These are phyloP conservation scores for Andrena flavipes DNA, from an alignment of 2,888 invertebrate species.

Conservation along the genomic window DNA sequence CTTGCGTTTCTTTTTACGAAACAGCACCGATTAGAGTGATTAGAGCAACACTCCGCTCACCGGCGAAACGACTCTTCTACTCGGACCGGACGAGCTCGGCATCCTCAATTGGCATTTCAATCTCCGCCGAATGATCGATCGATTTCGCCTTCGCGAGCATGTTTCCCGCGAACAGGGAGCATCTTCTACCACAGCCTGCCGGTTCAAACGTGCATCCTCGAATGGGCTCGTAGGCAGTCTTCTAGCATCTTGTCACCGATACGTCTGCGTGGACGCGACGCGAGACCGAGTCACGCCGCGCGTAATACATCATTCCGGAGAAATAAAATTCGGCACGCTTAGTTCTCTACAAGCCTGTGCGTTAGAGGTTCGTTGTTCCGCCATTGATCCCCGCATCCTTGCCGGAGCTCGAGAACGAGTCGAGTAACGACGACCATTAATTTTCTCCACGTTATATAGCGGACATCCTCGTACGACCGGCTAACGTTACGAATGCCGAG, in stretches of 20 bases:
- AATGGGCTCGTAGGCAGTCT: slow-evolving; percentile 10
- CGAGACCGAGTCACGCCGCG: slow-evolving; percentile 21
- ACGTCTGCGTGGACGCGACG: slow-evolving; percentile 33
- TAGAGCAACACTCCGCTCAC: not conserved
- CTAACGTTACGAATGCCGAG: slow-evolving; percentile 60
- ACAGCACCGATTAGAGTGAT: not conserved
- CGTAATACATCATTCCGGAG: slow-evolving; percentile 59
- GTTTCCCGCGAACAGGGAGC: slow-evolving; percentile 49
- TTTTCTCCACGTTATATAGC: slow-evolving; percentile 69
- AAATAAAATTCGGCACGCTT: slow-evolving; percentile 67
- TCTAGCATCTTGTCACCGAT: slow-evolving; percentile 62
- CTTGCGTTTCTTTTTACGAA: not conserved
- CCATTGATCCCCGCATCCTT: slow-evolving; percentile 61
- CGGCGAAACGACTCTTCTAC: not conserved
- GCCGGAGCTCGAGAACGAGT: slow-evolving; percentile 63
- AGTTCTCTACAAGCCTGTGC: slow-evolving; percentile 44
- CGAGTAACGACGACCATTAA: slow-evolving; percentile 72
- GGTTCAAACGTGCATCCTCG: slow-evolving; percentile 29
- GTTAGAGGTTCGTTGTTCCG: slow-evolving; percentile 57
- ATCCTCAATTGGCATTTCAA: slow-evolving; percentile 3
- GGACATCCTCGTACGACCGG: slow-evolving; percentile 65
- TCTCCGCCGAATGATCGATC: slow-evolving; percentile 38
- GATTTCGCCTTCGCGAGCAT: slow-evolving; percentile 16
- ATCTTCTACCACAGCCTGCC: slow-evolving; percentile 25
- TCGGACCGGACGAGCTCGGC: not conserved